Percentiles rank a stretch among this genome's conserved stretches.
Evolutionary conservation across 2,888 invertebrate species (phyloP).

Genomic region (Cistogaster globosa): DNA sequence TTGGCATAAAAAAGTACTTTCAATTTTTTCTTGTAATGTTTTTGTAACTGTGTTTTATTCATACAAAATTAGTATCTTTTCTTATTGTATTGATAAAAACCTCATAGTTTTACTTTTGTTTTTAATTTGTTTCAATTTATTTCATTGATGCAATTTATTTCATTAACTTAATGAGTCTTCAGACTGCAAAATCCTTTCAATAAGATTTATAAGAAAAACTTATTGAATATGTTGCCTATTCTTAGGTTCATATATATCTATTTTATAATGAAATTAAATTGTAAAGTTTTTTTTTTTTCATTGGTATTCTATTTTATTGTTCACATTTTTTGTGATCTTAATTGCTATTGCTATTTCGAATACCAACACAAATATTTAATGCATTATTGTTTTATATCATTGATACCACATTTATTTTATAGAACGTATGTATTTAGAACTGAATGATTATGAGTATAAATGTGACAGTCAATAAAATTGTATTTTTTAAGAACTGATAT

Average conservation of each 20-base stretch:
- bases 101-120: slow-evolving; percentile 28
- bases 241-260: not conserved
- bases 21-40: not conserved
- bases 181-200: not conserved
- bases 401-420: slow-evolving; percentile 9
- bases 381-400: slow-evolving; percentile 6
- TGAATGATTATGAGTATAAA: not conserved
- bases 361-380: slow-evolving; percentile 50
- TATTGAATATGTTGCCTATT: not conserved
- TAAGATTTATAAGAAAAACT: not conserved
- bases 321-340: not conserved
- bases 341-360: slow-evolving; percentile 33
- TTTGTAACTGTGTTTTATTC: not conserved
- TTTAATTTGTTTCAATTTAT: slow-evolving; percentile 8
- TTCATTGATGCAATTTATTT: slow-evolving; percentile 26
- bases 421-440: too few relatives aligned
- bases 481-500: slow-evolving; percentile 49
- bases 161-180: not conserved
- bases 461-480: not conserved
- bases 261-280: not conserved
- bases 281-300: not conserved
- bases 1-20: not conserved
- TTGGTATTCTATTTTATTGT: not conserved
- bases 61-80: slow-evolving; percentile 38
- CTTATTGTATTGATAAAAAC: not conserved